These are phyloP conservation scores for Rhynchotus rufescens DNA, from an alignment of 2,797 vertebrate species.

Conservation along the genomic window DNA sequence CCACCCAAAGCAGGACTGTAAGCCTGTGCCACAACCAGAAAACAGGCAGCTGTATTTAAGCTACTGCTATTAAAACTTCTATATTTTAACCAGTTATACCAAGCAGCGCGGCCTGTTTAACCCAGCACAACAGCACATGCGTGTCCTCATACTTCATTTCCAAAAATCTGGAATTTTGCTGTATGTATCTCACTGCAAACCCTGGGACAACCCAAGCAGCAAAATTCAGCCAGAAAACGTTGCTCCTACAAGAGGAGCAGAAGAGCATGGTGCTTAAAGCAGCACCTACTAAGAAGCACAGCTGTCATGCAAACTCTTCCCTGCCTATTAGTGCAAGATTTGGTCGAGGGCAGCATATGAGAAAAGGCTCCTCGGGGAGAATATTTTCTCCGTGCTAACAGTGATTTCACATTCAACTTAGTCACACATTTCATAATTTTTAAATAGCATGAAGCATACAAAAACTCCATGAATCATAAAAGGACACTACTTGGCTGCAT, in stretches of 20 bases:
- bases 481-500: background rate
- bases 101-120: background rate
- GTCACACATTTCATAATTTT: background rate
- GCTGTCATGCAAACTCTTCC: background rate
- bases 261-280: background rate
- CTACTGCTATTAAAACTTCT: background rate
- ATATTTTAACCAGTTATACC: background rate
- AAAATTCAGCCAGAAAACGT: background rate
- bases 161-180: background rate
- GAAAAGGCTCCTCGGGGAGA: background rate
- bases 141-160: background rate
- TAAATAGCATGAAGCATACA: background rate
- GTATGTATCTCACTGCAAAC: background rate
- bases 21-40: constrained; percentile 20
- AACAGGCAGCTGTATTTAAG: background rate
- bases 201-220: background rate
- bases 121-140: background rate
- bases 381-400: background rate
- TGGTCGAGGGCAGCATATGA: background rate
- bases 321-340: background rate
- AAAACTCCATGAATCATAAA: background rate
- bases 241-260: background rate
- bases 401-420: background rate
- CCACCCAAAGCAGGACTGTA: background rate
- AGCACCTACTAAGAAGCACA: background rate